These are phyloP conservation scores for Pinctada fucata DNA, from an alignment of 2,888 invertebrate genomes.

Conservation along the genomic window DNA sequence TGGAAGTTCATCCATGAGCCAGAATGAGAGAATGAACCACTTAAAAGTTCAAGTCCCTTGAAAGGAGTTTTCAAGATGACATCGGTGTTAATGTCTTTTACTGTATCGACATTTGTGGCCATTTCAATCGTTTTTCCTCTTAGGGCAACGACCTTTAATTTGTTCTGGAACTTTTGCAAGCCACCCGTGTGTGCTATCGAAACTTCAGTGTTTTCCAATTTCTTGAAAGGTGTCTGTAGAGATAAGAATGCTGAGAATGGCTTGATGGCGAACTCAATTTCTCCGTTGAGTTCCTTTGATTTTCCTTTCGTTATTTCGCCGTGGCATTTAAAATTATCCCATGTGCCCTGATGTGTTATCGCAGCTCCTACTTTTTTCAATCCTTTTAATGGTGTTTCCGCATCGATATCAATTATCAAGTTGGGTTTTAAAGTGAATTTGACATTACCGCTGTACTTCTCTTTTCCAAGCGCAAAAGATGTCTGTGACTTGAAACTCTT, in stretches of 20 bases:
- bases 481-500: conserved; percentile 45
- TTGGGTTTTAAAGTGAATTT: conserved; percentile 26
- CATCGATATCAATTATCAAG: conserved; percentile 40
- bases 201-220: conserved; percentile 42
- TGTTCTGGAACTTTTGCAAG: conserved; percentile 41
- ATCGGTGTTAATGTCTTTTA: conserved; percentile 14
- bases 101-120: conserved; percentile 5
- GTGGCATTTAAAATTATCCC: conserved; percentile 42
- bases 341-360: conserved; percentile 43
- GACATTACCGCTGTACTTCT: conserved; percentile 12
- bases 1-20: conserved; percentile 51
- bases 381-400: conserved; percentile 57
- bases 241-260: conserved; percentile 48
- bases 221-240: conserved; percentile 50
- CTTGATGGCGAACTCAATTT: conserved; percentile 40
- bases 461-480: conserved; percentile 27
- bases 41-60: conserved; percentile 40
- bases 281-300: conserved; percentile 29
- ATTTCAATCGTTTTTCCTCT: conserved; percentile 23
- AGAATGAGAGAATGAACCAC: conserved; percentile 53
- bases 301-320: conserved; percentile 26
- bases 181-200: conserved; percentile 47
- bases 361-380: conserved; percentile 49
- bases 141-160: conserved; percentile 28
- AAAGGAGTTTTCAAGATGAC: conserved; percentile 40